Base-by-base conservation (phyloP, 2,113 vertebrate species). In the Gallinago undulata region DNA sequence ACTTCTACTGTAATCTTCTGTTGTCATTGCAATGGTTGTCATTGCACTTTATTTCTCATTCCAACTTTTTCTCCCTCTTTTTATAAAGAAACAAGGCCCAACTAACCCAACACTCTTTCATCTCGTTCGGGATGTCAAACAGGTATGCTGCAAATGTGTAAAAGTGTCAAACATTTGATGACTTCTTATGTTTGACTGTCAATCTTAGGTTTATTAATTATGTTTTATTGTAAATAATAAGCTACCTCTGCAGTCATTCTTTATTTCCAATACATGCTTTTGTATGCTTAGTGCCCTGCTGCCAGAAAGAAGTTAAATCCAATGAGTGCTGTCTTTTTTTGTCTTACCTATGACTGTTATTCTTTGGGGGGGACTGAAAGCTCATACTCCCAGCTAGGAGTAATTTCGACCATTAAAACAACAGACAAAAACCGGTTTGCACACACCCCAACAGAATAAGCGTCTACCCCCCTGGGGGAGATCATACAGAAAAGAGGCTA, bases 81-180 rank as follows among this genome's bases (percentile, higher is more conserved):
- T 80, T 86, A n/a, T 97, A 72, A 96, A 99, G 99, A 99, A 99
- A 98, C 99, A 99, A 97, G 98, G 98, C 51, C 98, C 98, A 83
- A 99, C 98, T 94, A 99, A 99, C 96, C 99, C 99, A 93, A 99
- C 99, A 24, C 98, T 99, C 18, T 99, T 99, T 83, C 99, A 99
- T 93, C 98, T 99, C 92, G 98, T 99, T 91, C 98, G 99, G 92
- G 99, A 99, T 84, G 99, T 99, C 80, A 99, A 99, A 97, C 99
- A 99, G 99, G 99, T 99, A 98, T 80, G 93, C 30, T 48, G 33
- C 63, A 62, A 55, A 24, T n/a, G 10, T 39, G 10, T 39, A 19
- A 51, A 74, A 60, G 45, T 75, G 30, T 45, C 21, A 28, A 70
- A 64, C 1, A 24, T 67, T 24, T 27, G 1, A 27, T 33, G 12